A percentile compares a stretch with the other conserved stretches of the same genome.
Conservation (phyloP, 2,888 invertebrate genomes). For the Belgica antarctica region DNA sequence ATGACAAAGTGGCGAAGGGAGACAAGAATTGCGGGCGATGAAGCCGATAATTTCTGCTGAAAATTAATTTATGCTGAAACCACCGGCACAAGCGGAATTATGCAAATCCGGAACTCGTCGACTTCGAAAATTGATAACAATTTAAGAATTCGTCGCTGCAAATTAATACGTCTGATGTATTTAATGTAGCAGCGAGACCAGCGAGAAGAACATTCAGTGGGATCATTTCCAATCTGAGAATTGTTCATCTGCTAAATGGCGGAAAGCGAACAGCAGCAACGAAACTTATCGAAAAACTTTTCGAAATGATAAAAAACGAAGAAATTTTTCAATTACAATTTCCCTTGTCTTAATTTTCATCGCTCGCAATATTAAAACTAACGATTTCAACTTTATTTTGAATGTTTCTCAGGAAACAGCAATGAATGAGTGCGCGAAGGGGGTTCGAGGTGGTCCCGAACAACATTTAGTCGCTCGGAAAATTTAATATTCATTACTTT, state of each 20-base stretch:
- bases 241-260: constrained; percentile 10
- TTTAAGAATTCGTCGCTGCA: no score
- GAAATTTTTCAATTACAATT: constrained; percentile 29
- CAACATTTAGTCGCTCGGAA: constrained; percentile 38
- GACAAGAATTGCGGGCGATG: constrained; percentile 8
- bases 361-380: constrained; percentile 36
- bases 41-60: background rate
- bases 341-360: constrained; percentile 32
- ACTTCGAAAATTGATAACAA: no score
- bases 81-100: background rate
- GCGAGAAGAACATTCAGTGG: background rate
- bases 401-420: background rate
- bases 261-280: background rate
- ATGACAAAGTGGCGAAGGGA: background rate
- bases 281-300: background rate
- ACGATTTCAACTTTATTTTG: constrained; percentile 40
- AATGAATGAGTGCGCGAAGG: background rate
- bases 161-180: no score
- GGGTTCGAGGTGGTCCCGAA: background rate
- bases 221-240: constrained; percentile 3
- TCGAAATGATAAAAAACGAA: constrained; percentile 16
- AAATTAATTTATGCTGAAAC: background rate
- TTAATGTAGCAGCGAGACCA: background rate
- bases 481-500: constrained; percentile 43
- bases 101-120: no score